Percentiles rank a stretch among this genome's conserved stretches.
phyloP scores from a whole-genome alignment of 2,113 vertebrate genomes.

The Catharus minimus region DNA sequence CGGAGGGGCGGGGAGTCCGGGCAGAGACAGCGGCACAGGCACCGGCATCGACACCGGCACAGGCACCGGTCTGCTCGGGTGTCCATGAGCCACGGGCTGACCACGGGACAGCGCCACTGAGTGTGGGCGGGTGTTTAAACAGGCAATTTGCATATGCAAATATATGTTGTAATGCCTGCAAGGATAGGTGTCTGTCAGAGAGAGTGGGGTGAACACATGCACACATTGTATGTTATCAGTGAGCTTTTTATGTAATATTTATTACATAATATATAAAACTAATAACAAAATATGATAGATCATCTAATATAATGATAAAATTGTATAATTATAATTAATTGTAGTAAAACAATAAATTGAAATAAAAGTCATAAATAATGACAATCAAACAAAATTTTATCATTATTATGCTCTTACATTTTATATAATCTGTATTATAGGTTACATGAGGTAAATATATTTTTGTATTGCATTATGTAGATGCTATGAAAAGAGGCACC shows the following conservation, averaged over 20 bases:
- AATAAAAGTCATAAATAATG: neutral
- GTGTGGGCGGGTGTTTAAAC: too few species aligned
- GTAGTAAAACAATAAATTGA: neutral
- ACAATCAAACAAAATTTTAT: neutral
- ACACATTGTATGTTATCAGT: neutral
- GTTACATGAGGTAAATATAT: neutral
- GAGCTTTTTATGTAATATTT: too few species aligned
- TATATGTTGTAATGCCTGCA: accelerated
- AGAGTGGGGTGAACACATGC: too few species aligned
- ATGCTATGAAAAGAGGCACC: neutral
- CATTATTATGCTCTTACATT: neutral
- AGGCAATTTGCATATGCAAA: neutral
- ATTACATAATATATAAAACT: too few species aligned
- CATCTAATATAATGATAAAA: neutral
- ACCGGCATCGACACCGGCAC: too few species aligned
- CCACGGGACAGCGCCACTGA: neutral
- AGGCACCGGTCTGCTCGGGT: accelerated
- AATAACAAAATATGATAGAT: too few species aligned
- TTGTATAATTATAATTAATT: neutral
- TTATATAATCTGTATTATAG: neutral
- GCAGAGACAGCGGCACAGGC: too few species aligned
- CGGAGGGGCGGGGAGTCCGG: too few species aligned
- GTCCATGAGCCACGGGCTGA: accelerated
- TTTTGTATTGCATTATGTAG: neutral
- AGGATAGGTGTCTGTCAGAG: too few species aligned